Evolutionary conservation across 2,888 invertebrate genomes (phyloP).

Genomic region (Cheilosia pagana): DNA sequence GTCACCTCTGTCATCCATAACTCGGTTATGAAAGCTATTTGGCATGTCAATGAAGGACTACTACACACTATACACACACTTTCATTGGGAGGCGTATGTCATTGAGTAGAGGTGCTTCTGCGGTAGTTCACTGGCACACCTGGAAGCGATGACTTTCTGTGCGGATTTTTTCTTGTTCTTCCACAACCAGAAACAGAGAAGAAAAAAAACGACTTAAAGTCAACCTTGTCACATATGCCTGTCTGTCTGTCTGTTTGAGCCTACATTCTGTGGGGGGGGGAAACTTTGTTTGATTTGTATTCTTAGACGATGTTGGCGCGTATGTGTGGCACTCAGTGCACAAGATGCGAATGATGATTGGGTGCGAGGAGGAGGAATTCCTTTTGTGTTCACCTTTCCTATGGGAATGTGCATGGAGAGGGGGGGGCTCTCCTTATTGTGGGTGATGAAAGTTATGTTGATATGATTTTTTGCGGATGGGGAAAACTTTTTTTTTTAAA

Average conservation of each 20-base stretch:
- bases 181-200: not conserved
- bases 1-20: slow-evolving; percentile 59
- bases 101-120: slow-evolving; percentile 19
- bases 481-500: slow-evolving; percentile 16
- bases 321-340: slow-evolving; percentile 28
- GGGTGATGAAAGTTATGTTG: slow-evolving; percentile 59
- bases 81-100: not conserved
- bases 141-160: slow-evolving; percentile 40
- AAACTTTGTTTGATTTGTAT: slow-evolving; percentile 71
- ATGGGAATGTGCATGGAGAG: slow-evolving; percentile 16
- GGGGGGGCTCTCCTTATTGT: slow-evolving; percentile 19
- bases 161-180: not conserved
- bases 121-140: slow-evolving; percentile 31
- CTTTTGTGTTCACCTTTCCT: slow-evolving; percentile 41
- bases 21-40: slow-evolving; percentile 64
- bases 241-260: slow-evolving; percentile 39
- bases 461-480: slow-evolving; percentile 26
- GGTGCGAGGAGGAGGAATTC: slow-evolving; percentile 21
- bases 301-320: slow-evolving; percentile 48
- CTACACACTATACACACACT: slow-evolving; percentile 26
- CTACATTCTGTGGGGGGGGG: slow-evolving; percentile 28
- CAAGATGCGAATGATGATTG: slow-evolving; percentile 63
- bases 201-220: slow-evolving; percentile 25
- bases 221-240: slow-evolving; percentile 44
- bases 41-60: slow-evolving; percentile 63